These are phyloP conservation scores for Cyanoderma ruficeps DNA, from an alignment of 2,113 vertebrate species.

Conservation along the genomic window DNA sequence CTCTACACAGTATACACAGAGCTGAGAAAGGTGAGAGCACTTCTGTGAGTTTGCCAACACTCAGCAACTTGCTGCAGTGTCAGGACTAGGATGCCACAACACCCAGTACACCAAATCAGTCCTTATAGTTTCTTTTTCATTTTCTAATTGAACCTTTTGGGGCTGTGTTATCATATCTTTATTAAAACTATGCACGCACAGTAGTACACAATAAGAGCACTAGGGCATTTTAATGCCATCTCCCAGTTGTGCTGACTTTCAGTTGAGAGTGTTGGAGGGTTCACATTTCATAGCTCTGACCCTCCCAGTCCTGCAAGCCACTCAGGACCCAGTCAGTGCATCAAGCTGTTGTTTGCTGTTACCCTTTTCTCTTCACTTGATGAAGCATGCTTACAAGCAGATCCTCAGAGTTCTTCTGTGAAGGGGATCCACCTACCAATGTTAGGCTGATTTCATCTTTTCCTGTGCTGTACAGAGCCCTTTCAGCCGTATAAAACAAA, in stretches of 20 bases:
- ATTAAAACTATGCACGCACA: neutral
- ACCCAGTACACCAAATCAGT: neutral
- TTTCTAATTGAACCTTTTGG: neutral
- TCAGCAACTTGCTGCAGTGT: neutral
- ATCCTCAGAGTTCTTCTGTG: neutral
- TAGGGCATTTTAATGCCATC: neutral
- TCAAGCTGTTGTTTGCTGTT: neutral
- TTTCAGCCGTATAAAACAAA: neutral
- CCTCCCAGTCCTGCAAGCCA: neutral
- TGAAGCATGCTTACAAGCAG: neutral
- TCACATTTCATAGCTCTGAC: neutral
- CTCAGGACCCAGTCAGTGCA: neutral
- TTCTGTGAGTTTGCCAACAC: neutral
- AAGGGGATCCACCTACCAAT: neutral
- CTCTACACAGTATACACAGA: neutral
- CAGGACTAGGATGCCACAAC: neutral
- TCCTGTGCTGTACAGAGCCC: neutral
- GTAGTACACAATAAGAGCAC: neutral
- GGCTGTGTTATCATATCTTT: neutral
- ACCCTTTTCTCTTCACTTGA: neutral
- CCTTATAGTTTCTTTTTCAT: neutral
- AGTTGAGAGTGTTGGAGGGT: accelerated
- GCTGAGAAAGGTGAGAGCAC: neutral
- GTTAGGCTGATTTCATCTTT: neutral
- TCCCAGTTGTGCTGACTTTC: neutral